These are phyloP conservation scores for Pissodes strobi DNA, from an alignment of 1,140 invertebrate species.

Conservation along the genomic window DNA sequence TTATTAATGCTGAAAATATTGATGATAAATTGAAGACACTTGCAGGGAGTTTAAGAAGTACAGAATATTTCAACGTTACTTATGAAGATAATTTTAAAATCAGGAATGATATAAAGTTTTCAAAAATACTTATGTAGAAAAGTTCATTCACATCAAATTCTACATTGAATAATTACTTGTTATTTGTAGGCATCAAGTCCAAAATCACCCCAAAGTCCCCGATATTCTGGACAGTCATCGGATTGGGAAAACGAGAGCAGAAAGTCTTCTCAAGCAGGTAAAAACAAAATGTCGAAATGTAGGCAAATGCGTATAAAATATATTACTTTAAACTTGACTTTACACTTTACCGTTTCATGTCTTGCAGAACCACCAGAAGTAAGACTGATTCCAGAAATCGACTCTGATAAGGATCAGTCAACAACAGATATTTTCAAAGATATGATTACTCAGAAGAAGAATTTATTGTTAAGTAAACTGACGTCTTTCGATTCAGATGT, in stretches of 20 bases:
- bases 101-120: no score
- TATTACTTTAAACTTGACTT: neutral
- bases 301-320: neutral
- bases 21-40: no score
- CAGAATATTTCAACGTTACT: no score
- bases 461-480: constrained; percentile 81
- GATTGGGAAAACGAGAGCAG: constrained; percentile 56
- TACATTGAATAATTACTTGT: no score
- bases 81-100: no score
- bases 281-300: neutral
- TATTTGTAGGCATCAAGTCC: constrained; percentile 58
- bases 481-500: constrained; percentile 90
- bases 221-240: constrained; percentile 59
- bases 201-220: constrained; percentile 64
- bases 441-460: constrained; percentile 85
- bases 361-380: constrained; percentile 58
- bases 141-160: no score
- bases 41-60: no score
- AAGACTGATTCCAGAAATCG: constrained; percentile 51
- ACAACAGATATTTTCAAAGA: constrained; percentile 86
- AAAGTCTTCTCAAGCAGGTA: constrained; percentile 61
- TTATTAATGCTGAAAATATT: no score
- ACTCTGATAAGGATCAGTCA: constrained; percentile 64
- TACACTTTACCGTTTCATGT: neutral
- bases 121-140: no score